phyloP scores from a whole-genome alignment of 2,888 invertebrate species.

The Synergus itoensis region DNA sequence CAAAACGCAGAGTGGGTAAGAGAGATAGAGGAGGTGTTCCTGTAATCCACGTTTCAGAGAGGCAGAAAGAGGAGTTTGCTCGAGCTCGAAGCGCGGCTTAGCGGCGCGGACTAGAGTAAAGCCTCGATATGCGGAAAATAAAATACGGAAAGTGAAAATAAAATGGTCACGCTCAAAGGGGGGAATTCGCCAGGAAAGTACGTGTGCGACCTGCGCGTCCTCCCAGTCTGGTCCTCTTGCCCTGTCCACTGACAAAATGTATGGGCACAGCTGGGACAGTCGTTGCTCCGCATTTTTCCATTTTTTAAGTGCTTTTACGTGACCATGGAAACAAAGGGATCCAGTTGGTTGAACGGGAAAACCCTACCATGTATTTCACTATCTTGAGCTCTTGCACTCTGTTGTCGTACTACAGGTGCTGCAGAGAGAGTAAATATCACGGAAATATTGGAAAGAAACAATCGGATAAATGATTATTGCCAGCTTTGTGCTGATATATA shows the following conservation, averaged over 20 bases:
- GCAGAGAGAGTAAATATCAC: slow-evolving; percentile 54
- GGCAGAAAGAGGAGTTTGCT: slow-evolving; percentile 37
- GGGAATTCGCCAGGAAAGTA: slow-evolving; percentile 60
- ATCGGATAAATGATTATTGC: neutral
- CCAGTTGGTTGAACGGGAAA: slow-evolving; percentile 34
- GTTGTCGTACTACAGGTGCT: neutral
- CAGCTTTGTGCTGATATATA: too few relatives aligned
- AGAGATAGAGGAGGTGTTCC: slow-evolving; percentile 48
- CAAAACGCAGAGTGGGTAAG: neutral
- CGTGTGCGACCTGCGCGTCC: slow-evolving; percentile 24
- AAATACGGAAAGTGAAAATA: slow-evolving; percentile 72
- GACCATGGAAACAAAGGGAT: slow-evolving; percentile 52
- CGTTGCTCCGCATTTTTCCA: slow-evolving; percentile 65
- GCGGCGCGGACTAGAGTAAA: slow-evolving; percentile 48
- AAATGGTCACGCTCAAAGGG: slow-evolving; percentile 64
- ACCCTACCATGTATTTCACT: neutral
- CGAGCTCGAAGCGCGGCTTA: slow-evolving; percentile 57
- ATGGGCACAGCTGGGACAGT: slow-evolving; percentile 64
- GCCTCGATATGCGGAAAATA: slow-evolving; percentile 63
- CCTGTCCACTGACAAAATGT: slow-evolving; percentile 54
- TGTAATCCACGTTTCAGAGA: slow-evolving; percentile 57
- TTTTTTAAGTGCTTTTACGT: slow-evolving; percentile 68
- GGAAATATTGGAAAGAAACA: neutral
- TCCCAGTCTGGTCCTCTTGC: slow-evolving; percentile 21
- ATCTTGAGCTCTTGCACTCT: slow-evolving; percentile 2